Evolutionary conservation across 2,888 invertebrate species (phyloP).

Genomic region (Melieria omissa): DNA sequence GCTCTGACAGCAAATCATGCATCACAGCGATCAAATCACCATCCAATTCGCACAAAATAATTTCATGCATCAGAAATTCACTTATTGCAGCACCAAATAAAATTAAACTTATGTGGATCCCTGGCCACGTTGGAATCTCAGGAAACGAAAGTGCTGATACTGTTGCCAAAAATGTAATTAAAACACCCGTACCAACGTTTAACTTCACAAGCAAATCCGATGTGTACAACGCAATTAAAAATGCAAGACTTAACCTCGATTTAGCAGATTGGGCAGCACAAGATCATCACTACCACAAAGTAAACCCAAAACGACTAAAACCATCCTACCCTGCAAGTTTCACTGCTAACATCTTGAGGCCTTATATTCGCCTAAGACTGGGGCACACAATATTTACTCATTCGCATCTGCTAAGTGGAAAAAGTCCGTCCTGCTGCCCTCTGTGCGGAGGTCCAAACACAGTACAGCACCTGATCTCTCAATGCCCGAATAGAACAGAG

Average conservation of each 20-base stretch:
- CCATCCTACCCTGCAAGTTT: too few relatives aligned
- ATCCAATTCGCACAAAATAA: conserved; percentile 1
- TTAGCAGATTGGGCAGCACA: background rate
- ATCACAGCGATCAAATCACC: conserved; percentile 7
- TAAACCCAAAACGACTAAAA: background rate
- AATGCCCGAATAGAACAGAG: background rate
- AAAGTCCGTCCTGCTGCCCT: background rate
- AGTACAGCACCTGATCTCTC: background rate
- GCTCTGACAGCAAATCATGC: conserved; percentile 7
- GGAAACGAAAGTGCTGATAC: background rate
- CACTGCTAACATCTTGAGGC: background rate
- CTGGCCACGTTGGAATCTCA: background rate
- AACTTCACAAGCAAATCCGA: background rate
- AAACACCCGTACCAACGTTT: background rate
- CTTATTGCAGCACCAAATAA: conserved; percentile 2
- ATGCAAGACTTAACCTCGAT: background rate
- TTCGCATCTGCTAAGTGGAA: background rate
- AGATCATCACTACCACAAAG: background rate
- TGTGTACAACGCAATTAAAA: conserved; percentile 1
- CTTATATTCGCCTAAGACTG: background rate
- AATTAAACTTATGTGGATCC: conserved; percentile 8
- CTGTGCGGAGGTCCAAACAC: background rate
- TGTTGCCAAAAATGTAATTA: background rate
- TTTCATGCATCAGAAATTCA: background rate
- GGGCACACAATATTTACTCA: conserved; percentile 2